Evolutionary conservation across 2,113 vertebrate species (phyloP).

Genomic region (Hippocampus guttulatus): DNA sequence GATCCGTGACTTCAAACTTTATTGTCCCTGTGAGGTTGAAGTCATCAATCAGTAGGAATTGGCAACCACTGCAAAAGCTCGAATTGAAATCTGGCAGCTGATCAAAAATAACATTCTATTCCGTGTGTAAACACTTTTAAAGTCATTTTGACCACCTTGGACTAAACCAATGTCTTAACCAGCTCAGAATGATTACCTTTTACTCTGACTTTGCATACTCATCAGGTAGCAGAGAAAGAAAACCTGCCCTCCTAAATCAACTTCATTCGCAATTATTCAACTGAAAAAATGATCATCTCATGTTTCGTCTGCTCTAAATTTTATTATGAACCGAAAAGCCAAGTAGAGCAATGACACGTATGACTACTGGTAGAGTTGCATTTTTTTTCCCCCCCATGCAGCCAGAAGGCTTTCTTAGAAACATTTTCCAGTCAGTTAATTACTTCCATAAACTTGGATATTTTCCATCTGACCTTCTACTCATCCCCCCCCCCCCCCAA

Average conservation of each 20-base stretch:
- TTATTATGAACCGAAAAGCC: constrained; percentile 44
- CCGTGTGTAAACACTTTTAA: constrained; percentile 5
- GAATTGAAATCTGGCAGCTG: constrained; percentile 17
- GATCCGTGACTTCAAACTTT: not conserved
- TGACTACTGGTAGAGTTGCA: constrained; percentile 45
- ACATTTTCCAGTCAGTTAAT: constrained; percentile 43
- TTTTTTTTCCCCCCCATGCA: constrained; percentile 33
- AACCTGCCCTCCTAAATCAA: constrained; percentile 39
- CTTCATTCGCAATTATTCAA: constrained; percentile 29
- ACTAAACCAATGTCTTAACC: constrained; percentile 47
- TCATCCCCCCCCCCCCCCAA: too few relatives aligned
- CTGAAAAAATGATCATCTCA: constrained; percentile 61
- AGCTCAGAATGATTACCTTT: constrained; percentile 10
- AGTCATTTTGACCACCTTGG: constrained; percentile 22
- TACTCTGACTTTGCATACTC: constrained; percentile 27
- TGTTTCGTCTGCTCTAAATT: constrained; percentile 38
- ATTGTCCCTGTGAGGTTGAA: not conserved
- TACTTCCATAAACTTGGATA: constrained; percentile 49
- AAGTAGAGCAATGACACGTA: constrained; percentile 58
- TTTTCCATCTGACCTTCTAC: constrained; percentile 43
- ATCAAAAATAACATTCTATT: constrained; percentile 22
- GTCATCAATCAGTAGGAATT: not conserved
- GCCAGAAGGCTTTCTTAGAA: constrained; percentile 40
- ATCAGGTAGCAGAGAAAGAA: constrained; percentile 38
- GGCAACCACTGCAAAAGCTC: not conserved